These are phyloP conservation scores for Leptocoma aspasia DNA, from an alignment of 2,113 vertebrate genomes.

Conservation along the genomic window DNA sequence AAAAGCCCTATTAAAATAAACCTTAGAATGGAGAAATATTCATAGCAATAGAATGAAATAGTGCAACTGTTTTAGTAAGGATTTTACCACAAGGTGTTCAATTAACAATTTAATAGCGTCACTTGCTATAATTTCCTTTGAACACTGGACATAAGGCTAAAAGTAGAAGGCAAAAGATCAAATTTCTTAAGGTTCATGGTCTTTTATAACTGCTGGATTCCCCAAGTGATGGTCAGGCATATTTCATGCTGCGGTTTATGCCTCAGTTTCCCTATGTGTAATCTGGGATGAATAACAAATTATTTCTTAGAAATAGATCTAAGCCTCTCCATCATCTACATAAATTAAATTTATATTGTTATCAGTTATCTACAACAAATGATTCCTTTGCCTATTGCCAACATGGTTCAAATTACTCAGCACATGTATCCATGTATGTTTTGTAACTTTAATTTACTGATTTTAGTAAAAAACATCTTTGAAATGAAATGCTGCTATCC, in stretches of 20 bases:
- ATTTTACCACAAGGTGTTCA: neutral
- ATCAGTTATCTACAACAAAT: neutral
- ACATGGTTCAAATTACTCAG: neutral
- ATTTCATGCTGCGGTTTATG: neutral
- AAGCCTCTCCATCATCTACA: neutral
- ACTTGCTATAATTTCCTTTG: neutral
- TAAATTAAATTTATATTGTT: neutral
- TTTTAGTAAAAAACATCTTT: slow-evolving; percentile 41
- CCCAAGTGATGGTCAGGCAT: neutral
- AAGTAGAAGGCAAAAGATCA: neutral
- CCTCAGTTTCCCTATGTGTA: neutral
- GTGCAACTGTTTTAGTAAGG: neutral
- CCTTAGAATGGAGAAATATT: neutral
- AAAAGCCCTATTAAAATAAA: neutral
- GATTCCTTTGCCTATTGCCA: neutral
- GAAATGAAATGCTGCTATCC: slow-evolving; percentile 38
- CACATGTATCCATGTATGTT: neutral
- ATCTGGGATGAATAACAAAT: neutral
- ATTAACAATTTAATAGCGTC: neutral
- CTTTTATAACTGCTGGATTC: neutral
- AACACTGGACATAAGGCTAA: neutral
- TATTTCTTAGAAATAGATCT: neutral
- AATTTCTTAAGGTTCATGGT: neutral
- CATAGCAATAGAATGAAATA: neutral
- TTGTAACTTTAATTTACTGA: neutral